A percentile compares a stretch with the other conserved stretches of the same genome.
phyloP scores from a whole-genome alignment of 1,140 invertebrate species.

The Alviniconcha marisindica region DNA sequence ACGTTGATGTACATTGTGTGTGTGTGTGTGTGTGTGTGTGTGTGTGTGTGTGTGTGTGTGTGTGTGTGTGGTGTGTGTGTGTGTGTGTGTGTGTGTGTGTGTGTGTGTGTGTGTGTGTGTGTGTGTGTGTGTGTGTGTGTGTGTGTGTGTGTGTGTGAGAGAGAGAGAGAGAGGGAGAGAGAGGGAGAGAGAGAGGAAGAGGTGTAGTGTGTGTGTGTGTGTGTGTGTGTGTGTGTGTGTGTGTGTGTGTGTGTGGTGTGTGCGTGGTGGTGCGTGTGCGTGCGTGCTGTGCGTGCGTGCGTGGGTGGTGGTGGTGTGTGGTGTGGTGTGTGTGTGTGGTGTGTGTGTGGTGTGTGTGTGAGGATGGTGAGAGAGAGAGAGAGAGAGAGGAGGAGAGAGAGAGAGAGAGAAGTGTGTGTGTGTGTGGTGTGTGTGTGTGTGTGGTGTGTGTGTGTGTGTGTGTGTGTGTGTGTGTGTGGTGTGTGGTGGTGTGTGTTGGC shows the following conservation, averaged over 20 bases:
- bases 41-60: background rate
- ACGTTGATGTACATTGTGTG: background rate
- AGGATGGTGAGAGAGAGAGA: background rate
- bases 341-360: too few relatives aligned
- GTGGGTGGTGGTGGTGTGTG: too few relatives aligned
- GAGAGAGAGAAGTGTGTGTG: too few relatives aligned
- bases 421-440: too few relatives aligned
- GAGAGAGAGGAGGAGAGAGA: background rate
- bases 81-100: background rate
- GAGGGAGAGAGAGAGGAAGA: too few relatives aligned
- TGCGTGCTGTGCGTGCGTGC: background rate
- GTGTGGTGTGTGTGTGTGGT: too few relatives aligned
- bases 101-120: background rate
- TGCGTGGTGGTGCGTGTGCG: background rate
- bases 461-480: too few relatives aligned
- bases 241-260: conserved; percentile 3
- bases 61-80: background rate
- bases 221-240: conserved; percentile 5
- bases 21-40: background rate
- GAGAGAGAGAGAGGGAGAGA: background rate
- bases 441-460: too few relatives aligned
- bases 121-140: background rate
- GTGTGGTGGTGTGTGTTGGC: too few relatives aligned
- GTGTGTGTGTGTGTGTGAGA: conserved; percentile 4
- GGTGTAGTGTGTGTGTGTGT: background rate